These are phyloP conservation scores for Eira barbara DNA, from an alignment of 2,113 vertebrate genomes.

Conservation along the genomic window DNA sequence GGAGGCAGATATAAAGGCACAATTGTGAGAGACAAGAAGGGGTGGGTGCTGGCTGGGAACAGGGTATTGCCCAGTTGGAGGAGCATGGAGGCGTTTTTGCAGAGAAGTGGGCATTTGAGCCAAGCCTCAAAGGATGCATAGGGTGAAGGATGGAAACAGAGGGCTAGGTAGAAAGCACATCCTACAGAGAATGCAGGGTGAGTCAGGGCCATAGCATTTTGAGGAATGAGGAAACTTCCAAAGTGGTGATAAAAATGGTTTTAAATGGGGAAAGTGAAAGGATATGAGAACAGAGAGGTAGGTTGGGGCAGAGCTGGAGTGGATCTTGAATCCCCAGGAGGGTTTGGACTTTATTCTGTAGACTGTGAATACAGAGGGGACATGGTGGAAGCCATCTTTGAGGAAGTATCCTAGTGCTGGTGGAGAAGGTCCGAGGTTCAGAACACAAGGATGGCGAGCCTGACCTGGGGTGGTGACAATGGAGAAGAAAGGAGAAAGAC, in stretches of 20 bases:
- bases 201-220: not conserved
- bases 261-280: not conserved
- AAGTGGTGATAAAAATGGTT: not conserved
- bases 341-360: not conserved
- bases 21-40: not conserved
- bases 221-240: not conserved
- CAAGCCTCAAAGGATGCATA: not conserved
- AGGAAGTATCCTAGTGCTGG: not conserved
- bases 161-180: not conserved
- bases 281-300: not conserved
- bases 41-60: not conserved
- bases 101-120: not conserved
- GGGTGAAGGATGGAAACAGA: not conserved
- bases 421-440: not conserved
- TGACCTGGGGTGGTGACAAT: not conserved
- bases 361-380: not conserved
- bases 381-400: not conserved
- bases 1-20: not conserved
- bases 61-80: no score
- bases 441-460: not conserved
- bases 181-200: not conserved
- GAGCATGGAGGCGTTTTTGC: not conserved
- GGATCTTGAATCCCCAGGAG: not conserved
- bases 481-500: not conserved
- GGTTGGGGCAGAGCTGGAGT: no score